Evolutionary conservation across 2,113 vertebrate species (phyloP), one percentile per base, ranked within the genome.

Genomic region (Mus pahari): DNA sequence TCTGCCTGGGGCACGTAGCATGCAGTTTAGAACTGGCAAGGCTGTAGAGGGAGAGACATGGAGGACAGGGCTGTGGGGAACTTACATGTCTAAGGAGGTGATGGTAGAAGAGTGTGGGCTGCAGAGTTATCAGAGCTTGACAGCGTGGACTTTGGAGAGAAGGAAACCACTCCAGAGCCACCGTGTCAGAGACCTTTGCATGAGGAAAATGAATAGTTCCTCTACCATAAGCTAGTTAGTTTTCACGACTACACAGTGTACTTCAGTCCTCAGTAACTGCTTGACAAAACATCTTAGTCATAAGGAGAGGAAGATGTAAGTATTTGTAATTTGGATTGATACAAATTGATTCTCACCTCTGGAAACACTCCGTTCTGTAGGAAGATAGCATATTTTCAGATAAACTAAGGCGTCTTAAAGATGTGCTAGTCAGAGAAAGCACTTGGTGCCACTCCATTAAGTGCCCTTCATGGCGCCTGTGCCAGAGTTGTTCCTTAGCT

Each of bases 261-360:
- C 71, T 84, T 73, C 66, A 94, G 9, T 17, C 16, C 73, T n/a
- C 53, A 13, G 33, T 89, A 66, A 86, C 48, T 92, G 68, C 12
- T 92, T 91, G 77, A 70, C 33, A 74, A 92, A 93, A 78, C 81
- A 78, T 22, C 53, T 93, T 39, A 88, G 42, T 89, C 36, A 74
- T 58, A 87, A 45, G 55, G 62, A 74, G 86, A 45, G 31, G 16
- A 81, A 74, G 70, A 7, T 36, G 42, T 90, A n/a, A 84, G 70
- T 68, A 19, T 94, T 64, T 86, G 16, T 86, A 20, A 20, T 48
- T 55, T 92, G 71, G 55, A 36, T 95, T 70, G 74, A 10, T 81
- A 92, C 42, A 96, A 16, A 94, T 48, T 70, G 64, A 66, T 77
- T 74, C 12, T 73, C 26, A 14, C 77, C 3, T 93, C 90, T 91